These are phyloP conservation scores for Channallabes apus DNA, from an alignment of 2,797 vertebrate species.

Conservation along the genomic window DNA sequence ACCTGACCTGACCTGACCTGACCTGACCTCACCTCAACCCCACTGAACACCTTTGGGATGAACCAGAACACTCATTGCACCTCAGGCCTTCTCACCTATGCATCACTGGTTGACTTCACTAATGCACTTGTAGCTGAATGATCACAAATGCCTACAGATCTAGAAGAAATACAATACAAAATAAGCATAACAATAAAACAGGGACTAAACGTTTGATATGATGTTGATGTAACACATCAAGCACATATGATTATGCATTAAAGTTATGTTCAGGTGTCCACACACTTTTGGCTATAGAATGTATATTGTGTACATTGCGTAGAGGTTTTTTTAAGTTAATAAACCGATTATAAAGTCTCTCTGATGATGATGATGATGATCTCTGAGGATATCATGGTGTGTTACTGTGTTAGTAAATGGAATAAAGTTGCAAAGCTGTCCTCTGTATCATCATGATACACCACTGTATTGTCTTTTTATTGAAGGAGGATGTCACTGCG, in stretches of 20 bases:
- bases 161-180: neutral
- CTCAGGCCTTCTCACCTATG: neutral
- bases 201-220: neutral
- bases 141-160: neutral
- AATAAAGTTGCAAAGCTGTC: constrained; percentile 30
- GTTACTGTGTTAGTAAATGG: constrained; percentile 4
- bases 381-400: neutral
- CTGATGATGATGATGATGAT: no score
- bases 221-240: neutral
- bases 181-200: neutral
- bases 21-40: neutral
- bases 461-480: constrained; percentile 3
- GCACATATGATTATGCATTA: neutral
- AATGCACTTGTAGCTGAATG: neutral
- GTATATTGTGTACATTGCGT: constrained; percentile 21
- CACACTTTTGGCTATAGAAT: neutral
- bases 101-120: neutral
- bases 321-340: neutral
- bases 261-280: neutral
- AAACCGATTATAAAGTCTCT: neutral
- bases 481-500: constrained; percentile 19
- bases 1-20: neutral
- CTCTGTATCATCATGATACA: constrained; percentile 31
- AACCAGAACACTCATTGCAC: neutral
- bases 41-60: neutral